These are phyloP conservation scores for Sinohyriopsis cumingii DNA, from an alignment of 2,888 invertebrate genomes.

Conservation along the genomic window DNA sequence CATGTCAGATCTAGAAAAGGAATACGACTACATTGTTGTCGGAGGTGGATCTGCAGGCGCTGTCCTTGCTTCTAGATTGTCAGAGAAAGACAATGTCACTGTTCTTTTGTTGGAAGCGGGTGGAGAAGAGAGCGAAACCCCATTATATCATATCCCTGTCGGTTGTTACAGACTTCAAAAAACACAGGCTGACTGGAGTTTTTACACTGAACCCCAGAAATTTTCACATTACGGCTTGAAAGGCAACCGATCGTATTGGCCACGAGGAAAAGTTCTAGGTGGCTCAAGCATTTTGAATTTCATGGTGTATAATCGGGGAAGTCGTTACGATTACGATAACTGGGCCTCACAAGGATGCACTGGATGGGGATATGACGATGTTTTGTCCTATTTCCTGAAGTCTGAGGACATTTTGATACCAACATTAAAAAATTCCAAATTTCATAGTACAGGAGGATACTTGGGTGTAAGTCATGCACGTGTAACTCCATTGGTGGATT, in stretches of 20 bases:
- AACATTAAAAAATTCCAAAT: slow-evolving; percentile 43
- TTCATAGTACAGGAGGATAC: slow-evolving; percentile 59
- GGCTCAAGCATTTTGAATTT: slow-evolving; percentile 91
- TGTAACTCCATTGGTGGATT: slow-evolving; percentile 44
- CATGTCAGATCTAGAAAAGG: neutral
- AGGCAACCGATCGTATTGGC: slow-evolving; percentile 85
- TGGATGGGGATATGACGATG: slow-evolving; percentile 91
- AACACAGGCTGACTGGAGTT: slow-evolving; percentile 66
- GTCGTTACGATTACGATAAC: slow-evolving; percentile 87
- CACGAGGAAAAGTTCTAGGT: slow-evolving; percentile 90
- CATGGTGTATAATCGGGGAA: slow-evolving; percentile 91
- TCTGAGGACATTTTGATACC: slow-evolving; percentile 72
- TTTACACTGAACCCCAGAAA: slow-evolving; percentile 71
- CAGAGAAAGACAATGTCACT: slow-evolving; percentile 61
- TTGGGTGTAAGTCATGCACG: slow-evolving; percentile 48
- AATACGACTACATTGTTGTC: slow-evolving; percentile 42
- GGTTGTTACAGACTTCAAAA: slow-evolving; percentile 68
- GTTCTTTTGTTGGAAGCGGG: slow-evolving; percentile 72
- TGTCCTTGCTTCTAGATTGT: slow-evolving; percentile 71
- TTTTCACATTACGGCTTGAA: slow-evolving; percentile 23
- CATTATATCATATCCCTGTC: slow-evolving; percentile 72
- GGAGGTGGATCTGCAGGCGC: slow-evolving; percentile 74
- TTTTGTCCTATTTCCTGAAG: slow-evolving; percentile 76
- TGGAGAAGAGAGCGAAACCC: slow-evolving; percentile 66
- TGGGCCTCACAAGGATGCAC: slow-evolving; percentile 90